phyloP scores from a whole-genome alignment of 2,888 invertebrate species.

The Atrina japonica region DNA sequence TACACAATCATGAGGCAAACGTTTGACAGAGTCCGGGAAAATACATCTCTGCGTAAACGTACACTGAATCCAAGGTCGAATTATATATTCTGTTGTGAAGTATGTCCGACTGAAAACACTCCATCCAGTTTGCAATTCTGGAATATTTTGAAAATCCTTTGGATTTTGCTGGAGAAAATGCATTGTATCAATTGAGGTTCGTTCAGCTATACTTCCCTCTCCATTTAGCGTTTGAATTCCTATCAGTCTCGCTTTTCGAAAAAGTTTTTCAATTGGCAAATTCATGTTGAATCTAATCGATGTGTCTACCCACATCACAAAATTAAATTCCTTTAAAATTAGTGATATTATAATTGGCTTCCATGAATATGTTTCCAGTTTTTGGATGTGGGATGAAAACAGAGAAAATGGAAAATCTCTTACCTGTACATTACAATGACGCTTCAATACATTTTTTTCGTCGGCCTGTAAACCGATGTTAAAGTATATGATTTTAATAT shows the following conservation, averaged over 20 bases:
- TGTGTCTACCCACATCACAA: conserved; percentile 37
- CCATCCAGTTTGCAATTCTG: conserved; percentile 1
- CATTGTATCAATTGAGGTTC: neutral
- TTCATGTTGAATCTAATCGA: conserved; percentile 19
- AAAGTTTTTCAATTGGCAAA: neutral
- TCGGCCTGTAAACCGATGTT: conserved; percentile 44
- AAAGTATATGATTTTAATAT: conserved; percentile 46
- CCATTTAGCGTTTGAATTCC: conserved; percentile 1
- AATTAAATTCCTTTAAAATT: conserved; percentile 33
- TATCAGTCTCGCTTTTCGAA: neutral
- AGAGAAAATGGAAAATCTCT: conserved; percentile 48
- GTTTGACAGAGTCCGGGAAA: conserved; percentile 1
- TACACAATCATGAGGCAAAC: neutral
- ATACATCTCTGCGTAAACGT: conserved; percentile 11
- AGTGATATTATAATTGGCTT: conserved; percentile 57
- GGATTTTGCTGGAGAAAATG: conserved; percentile 8
- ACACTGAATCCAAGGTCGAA: conserved; percentile 9
- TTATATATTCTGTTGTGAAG: neutral
- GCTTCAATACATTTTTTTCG: conserved; percentile 23
- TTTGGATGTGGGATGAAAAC: conserved; percentile 43
- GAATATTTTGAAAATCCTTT: conserved; percentile 1
- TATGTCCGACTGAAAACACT: neutral
- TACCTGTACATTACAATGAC: conserved; percentile 49
- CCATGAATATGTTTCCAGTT: conserved; percentile 49
- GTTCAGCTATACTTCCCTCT: conserved; percentile 6